phyloP scores from a whole-genome alignment of 2,888 invertebrate genomes.

The Hipparchia sbordonii region DNA sequence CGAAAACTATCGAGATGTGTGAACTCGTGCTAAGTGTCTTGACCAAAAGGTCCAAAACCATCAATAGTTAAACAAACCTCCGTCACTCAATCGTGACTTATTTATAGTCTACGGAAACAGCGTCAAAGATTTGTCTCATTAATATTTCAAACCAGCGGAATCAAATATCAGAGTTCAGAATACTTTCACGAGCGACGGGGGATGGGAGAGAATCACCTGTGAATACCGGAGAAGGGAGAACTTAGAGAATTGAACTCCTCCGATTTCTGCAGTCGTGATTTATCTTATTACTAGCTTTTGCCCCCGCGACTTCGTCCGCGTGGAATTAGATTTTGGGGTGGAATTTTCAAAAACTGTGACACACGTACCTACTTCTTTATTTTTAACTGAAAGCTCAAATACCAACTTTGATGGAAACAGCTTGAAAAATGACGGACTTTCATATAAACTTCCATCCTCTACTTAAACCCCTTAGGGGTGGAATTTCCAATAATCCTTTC shows the following conservation, averaged over 20 bases:
- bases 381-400: too few relatives aligned
- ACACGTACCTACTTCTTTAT: too few relatives aligned
- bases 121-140: constrained; percentile 62
- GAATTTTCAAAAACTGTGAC: too few relatives aligned
- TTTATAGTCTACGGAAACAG: constrained; percentile 36
- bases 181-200: constrained; percentile 64
- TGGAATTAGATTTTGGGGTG: too few relatives aligned
- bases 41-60: constrained; percentile 12
- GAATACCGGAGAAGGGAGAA: constrained; percentile 21
- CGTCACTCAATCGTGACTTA: constrained; percentile 32
- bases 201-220: constrained; percentile 4
- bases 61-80: constrained; percentile 29
- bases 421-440: too few relatives aligned
- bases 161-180: constrained; percentile 65
- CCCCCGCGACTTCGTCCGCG: too few relatives aligned
- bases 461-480: too few relatives aligned
- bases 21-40: neutral
- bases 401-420: too few relatives aligned
- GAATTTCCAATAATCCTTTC: too few relatives aligned
- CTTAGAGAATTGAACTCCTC: neutral
- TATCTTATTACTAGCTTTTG: neutral
- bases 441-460: too few relatives aligned
- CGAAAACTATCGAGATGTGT: too few relatives aligned
- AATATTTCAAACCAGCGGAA: constrained; percentile 61
- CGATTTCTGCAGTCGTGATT: constrained; percentile 10